These are phyloP conservation scores for Ploceus nigricollis DNA, from an alignment of 2,113 vertebrate species.

Conservation along the genomic window DNA sequence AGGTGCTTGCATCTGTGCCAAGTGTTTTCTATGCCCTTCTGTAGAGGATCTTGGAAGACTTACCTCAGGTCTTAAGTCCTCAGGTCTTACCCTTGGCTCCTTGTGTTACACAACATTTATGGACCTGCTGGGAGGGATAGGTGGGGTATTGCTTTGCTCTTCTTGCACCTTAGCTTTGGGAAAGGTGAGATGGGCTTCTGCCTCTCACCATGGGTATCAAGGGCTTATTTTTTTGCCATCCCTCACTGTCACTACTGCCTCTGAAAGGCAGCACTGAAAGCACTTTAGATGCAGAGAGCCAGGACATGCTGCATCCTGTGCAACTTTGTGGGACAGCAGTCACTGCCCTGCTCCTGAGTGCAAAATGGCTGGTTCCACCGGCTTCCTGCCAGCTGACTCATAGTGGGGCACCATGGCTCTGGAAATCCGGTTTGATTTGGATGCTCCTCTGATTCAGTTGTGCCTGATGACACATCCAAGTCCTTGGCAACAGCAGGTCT, in stretches of 20 bases:
- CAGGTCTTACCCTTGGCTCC: neutral
- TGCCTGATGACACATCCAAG: conserved; percentile 9
- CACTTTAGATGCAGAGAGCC: neutral
- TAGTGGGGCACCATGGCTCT: neutral
- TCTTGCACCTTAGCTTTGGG: neutral
- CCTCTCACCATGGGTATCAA: neutral
- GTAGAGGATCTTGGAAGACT: neutral
- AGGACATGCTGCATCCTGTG: neutral
- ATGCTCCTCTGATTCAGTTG: neutral
- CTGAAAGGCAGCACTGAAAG: neutral
- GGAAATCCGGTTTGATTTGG: conserved; percentile 38
- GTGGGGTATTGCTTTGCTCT: neutral
- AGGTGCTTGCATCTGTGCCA: neutral
- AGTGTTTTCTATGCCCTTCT: neutral
- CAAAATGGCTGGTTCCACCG: neutral
- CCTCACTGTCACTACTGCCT: neutral
- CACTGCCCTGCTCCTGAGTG: neutral
- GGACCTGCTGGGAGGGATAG: neutral
- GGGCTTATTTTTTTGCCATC: neutral
- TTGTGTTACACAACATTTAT: neutral
- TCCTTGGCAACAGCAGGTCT: neutral
- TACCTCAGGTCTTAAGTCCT: neutral
- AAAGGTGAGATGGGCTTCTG: neutral
- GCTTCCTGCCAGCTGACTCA: conserved; percentile 50
- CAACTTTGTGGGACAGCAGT: neutral